phyloP scores from a whole-genome alignment of 2,113 vertebrate genomes.

The Salvator merianae region DNA sequence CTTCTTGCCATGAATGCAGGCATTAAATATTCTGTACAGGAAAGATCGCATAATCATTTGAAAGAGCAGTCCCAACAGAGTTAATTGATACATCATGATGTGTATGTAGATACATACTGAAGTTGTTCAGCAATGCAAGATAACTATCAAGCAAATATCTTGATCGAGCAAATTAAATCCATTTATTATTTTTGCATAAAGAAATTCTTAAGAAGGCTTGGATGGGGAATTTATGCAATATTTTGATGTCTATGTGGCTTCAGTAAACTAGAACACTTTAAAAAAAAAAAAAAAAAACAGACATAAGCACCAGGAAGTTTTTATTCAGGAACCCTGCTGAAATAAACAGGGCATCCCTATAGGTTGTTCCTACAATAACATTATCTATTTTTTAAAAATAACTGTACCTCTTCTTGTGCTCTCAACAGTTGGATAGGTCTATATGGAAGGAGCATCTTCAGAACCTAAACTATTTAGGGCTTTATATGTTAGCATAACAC shows the following conservation, averaged over 20 bases:
- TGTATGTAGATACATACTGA: slow-evolving; percentile 13
- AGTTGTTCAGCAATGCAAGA: slow-evolving; percentile 20
- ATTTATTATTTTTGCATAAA: slow-evolving; percentile 52
- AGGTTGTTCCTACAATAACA: no score
- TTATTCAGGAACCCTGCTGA: no score
- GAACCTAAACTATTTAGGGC: no score
- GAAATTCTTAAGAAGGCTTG: no score
- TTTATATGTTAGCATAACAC: no score
- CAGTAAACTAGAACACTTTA: slow-evolving; percentile 42
- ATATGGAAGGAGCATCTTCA: no score
- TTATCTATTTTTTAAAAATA: no score
- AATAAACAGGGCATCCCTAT: no score
- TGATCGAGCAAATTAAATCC: slow-evolving; percentile 8
- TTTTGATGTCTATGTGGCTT: slow-evolving; percentile 43
- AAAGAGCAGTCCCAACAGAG: slow-evolving; percentile 41
- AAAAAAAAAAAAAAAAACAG: no score
- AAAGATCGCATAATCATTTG: slow-evolving; percentile 45
- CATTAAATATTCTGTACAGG: slow-evolving; percentile 69
- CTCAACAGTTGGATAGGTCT: no score
- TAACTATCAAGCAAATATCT: accelerated
- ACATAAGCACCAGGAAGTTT: no score
- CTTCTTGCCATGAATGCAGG: slow-evolving; percentile 55
- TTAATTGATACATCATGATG: slow-evolving; percentile 32
- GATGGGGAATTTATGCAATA: slow-evolving; percentile 38
- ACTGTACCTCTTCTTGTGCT: no score